A percentile compares a stretch with the other conserved stretches of the same genome.
phyloP scores from a whole-genome alignment of 2,113 vertebrate species.

The Melanerpes formicivorus region DNA sequence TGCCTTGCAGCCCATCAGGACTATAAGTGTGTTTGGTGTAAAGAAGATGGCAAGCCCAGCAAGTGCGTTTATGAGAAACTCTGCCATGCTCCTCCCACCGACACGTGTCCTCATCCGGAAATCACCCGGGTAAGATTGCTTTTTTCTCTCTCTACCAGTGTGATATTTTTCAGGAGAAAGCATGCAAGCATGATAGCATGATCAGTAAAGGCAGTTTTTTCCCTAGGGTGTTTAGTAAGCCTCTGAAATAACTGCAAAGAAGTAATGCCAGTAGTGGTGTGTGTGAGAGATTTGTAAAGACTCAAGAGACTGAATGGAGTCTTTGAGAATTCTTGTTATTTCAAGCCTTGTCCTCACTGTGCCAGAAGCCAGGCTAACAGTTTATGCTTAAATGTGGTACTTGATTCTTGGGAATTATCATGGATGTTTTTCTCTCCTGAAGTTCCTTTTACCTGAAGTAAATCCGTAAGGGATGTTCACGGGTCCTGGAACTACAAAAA shows the following conservation, averaged over 20 bases:
- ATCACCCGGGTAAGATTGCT: slow-evolving; percentile 85
- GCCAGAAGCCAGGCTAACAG: neutral
- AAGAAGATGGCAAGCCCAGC: slow-evolving; percentile 40
- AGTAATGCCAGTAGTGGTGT: slow-evolving; percentile 34
- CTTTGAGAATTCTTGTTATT: slow-evolving; percentile 46
- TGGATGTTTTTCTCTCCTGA: neutral
- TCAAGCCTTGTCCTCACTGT: neutral
- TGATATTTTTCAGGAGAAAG: slow-evolving; percentile 7
- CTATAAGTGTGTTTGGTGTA: slow-evolving; percentile 92
- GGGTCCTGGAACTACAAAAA: neutral
- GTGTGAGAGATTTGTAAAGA: slow-evolving; percentile 43
- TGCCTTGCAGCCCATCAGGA: slow-evolving; percentile 81
- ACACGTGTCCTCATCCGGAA: slow-evolving; percentile 82
- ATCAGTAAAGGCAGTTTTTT: neutral
- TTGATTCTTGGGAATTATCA: neutral
- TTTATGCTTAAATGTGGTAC: neutral
- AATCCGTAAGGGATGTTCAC: neutral
- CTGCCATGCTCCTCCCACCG: slow-evolving; percentile 62
- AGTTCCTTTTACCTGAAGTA: neutral
- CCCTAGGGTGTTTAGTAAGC: slow-evolving; percentile 10
- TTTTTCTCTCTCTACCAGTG: neutral
- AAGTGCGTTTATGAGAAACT: slow-evolving; percentile 83
- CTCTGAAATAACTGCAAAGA: slow-evolving; percentile 47
- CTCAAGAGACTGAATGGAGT: slow-evolving; percentile 41
- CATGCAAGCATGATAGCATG: neutral